A percentile compares a stretch with the other conserved stretches of the same genome.
Evolutionary conservation across 2,113 vertebrate genomes (phyloP).

Genomic region (Gallinago media): DNA sequence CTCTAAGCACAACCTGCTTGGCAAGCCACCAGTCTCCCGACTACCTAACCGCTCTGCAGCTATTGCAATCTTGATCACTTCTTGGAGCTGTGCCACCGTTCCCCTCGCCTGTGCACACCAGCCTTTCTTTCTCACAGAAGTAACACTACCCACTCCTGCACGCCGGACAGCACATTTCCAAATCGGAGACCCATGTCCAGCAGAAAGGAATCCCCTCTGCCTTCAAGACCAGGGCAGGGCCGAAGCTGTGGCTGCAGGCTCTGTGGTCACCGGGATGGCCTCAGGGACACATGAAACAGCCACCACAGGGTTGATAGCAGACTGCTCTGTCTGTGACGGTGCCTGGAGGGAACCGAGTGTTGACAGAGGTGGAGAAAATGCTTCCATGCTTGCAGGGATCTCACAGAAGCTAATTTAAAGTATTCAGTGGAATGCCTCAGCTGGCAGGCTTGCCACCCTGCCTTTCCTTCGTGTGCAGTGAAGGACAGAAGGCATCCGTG

Average conservation of each 20-base stretch:
- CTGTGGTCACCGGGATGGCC: accelerated
- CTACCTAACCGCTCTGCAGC: neutral
- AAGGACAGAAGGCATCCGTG: neutral
- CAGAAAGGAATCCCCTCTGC: neutral
- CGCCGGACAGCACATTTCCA: neutral
- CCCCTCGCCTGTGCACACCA: neutral
- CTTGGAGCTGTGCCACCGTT: neutral
- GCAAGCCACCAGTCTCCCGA: neutral
- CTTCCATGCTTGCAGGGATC: neutral
- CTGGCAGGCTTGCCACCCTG: neutral
- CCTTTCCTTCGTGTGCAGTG: neutral
- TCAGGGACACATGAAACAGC: neutral
- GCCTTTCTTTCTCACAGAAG: neutral
- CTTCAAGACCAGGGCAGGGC: neutral
- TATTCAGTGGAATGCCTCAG: neutral
- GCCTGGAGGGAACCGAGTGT: neutral
- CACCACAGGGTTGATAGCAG: neutral
- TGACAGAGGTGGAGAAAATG: neutral
- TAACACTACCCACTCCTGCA: neutral
- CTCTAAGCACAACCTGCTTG: neutral
- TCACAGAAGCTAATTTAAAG: neutral
- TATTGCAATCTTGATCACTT: neutral
- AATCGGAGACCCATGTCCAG: neutral
- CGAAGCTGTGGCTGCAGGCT: neutral
- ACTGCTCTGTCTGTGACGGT: neutral